A percentile compares a stretch with the other conserved stretches of the same genome.
Evolutionary conservation across 2,888 invertebrate genomes (phyloP).

Genomic region (Timandra comae): DNA sequence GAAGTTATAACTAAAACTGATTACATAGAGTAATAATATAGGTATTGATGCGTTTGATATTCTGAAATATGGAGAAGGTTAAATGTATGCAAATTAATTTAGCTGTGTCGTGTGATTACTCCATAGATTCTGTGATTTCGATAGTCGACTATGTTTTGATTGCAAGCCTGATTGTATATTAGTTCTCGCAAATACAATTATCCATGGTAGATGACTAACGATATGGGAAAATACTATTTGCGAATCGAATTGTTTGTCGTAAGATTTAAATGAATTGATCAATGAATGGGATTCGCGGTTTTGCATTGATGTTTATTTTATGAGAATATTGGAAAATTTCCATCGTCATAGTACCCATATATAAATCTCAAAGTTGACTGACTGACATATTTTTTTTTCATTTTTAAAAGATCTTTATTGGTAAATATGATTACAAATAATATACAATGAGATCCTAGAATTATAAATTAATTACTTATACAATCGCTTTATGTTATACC

Average conservation of each 20-base stretch:
- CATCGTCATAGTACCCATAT: too few relatives aligned
- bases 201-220: conserved; percentile 10
- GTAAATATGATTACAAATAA: too few relatives aligned
- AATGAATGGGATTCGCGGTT: too few relatives aligned
- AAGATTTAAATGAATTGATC: neutral
- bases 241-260: neutral
- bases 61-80: conserved; percentile 1
- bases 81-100: conserved; percentile 3
- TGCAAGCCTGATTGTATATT: conserved; percentile 13
- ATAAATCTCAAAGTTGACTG: too few relatives aligned
- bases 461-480: too few relatives aligned
- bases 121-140: conserved; percentile 5
- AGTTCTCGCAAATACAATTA: conserved; percentile 15
- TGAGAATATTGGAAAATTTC: too few relatives aligned
- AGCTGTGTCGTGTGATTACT: conserved; percentile 4
- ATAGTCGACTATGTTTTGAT: conserved; percentile 7
- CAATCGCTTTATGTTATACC: too few relatives aligned
- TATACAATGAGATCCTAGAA: too few relatives aligned
- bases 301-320: too few relatives aligned
- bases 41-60: neutral
- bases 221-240: conserved; percentile 11
- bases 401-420: too few relatives aligned
- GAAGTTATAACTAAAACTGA: too few relatives aligned
- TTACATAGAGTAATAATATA: conserved; percentile 2
- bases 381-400: too few relatives aligned